phyloP scores from a whole-genome alignment of 92 coral and sea anemone species.

The Epizoanthus scotinus region DNA sequence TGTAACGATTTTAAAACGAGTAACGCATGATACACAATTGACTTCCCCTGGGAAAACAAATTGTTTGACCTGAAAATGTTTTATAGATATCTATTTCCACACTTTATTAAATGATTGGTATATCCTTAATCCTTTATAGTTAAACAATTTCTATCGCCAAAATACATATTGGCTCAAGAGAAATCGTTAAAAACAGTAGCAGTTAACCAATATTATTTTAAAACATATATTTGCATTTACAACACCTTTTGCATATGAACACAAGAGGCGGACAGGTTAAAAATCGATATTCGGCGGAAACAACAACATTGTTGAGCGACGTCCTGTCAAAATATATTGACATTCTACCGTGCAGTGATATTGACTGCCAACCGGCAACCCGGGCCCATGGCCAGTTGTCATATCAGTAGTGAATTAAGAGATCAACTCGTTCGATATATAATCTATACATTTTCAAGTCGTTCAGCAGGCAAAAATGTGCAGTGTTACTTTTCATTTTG shows the following conservation, averaged over 20 bases:
- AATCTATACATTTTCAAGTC: too few species aligned
- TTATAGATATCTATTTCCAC: background rate
- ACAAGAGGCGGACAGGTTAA: background rate
- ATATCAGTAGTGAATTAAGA: too few species aligned
- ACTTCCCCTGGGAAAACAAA: background rate
- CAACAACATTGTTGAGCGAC: background rate
- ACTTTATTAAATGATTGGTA: background rate
- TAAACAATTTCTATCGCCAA: background rate
- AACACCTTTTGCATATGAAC: background rate
- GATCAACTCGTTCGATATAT: too few species aligned
- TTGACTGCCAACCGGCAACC: too few species aligned
- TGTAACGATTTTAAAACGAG: background rate
- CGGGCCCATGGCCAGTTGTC: too few species aligned
- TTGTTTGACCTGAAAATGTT: background rate
- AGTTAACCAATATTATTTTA: background rate
- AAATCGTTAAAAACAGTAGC: background rate
- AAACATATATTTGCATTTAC: background rate
- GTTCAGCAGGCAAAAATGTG: too few species aligned
- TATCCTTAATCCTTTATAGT: background rate
- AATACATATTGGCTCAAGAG: background rate
- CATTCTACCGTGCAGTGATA: background rate
- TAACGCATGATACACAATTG: background rate
- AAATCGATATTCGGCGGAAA: background rate
- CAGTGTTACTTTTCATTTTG: too few species aligned
- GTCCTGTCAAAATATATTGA: conserved; percentile 5